Evolutionary conservation across 1,140 invertebrate genomes (phyloP).

Genomic region (Rhagoletis zephyria): DNA sequence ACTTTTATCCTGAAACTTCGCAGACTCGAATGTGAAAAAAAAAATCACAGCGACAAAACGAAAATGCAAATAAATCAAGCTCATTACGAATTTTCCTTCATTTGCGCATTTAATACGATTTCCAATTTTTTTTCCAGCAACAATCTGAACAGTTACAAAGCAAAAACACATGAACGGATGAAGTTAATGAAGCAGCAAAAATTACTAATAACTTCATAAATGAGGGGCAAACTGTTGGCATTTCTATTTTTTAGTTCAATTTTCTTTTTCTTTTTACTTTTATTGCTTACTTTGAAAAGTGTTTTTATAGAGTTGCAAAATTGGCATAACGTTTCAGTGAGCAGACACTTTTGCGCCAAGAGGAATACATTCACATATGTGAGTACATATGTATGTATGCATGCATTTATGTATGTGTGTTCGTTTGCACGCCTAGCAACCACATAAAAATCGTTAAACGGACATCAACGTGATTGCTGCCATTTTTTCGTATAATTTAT

Average conservation of each 20-base stretch:
- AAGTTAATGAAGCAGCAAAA: slow-evolving; percentile 43
- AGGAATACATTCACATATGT: background rate
- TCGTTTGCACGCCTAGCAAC: background rate
- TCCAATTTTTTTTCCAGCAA: background rate
- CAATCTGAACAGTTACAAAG: background rate
- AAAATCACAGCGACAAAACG: background rate
- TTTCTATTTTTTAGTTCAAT: background rate
- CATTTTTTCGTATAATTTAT: slow-evolving; percentile 36
- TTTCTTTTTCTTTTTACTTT: background rate
- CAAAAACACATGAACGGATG: slow-evolving; percentile 11
- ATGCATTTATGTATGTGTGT: background rate
- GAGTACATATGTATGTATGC: background rate
- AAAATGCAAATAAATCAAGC: slow-evolving; percentile 33
- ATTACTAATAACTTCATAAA: slow-evolving; percentile 50
- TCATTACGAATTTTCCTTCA: slow-evolving; percentile 18
- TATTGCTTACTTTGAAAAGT: background rate
- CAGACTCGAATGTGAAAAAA: slow-evolving; percentile 3
- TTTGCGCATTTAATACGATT: slow-evolving; percentile 20
- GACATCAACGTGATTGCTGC: slow-evolving; percentile 30
- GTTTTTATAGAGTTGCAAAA: background rate
- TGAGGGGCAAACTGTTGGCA: background rate
- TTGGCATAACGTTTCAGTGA: background rate
- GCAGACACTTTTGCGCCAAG: background rate
- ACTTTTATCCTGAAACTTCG: background rate
- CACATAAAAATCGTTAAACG: slow-evolving; percentile 31